Base-by-base conservation (phyloP, 1,140 invertebrate genomes). In the Carcinoscorpius rotundicauda region DNA sequence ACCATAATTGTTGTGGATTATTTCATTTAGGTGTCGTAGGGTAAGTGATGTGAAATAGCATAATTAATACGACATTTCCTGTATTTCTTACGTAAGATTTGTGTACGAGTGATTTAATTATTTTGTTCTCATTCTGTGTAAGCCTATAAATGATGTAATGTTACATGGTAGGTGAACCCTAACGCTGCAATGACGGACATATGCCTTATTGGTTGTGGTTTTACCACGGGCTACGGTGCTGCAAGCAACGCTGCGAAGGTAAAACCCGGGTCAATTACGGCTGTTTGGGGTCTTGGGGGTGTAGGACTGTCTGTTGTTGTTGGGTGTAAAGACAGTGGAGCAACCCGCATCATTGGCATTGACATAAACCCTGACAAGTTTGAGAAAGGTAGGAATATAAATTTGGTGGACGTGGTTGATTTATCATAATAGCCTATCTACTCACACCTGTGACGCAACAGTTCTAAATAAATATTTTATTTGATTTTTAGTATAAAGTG, bases 171-270 rank as follows among this genome's bases (percentile, higher is more conserved):
- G 79, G 86, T 73, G 78, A 83, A 69, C 9, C n/a, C 62, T 49
- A 73, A 74, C 52, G 92, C 94, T 58, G 85, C 91, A 0, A 76
- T 98, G 64, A 86, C 94, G 50, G 94, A 93, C 78, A 85, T 95
- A 3, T 97, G 93, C 71, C 79, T 98, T 6, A 78, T 99, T 4
- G 95, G 95, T 9, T 99, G 97, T 83, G 96, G 96, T 62, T 82
- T 94, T 29, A 82, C 89, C 0, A 95, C 91, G 60, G 92, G 92
- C 6, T 94, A 93, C 77, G 93, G 93, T 56, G 92, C 93, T 49
- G 93, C 88, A 53, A 73, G 96, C 49, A 97, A 97, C 74, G 94
- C 91, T 55, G 77, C 76, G 52, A 70, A 75, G 10, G 76, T 80
- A 3, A 72, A 95, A 72, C 71, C 82, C 49, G 89, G 86, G 50